Evolutionary conservation across 2,113 vertebrate genomes (phyloP).

Genomic region (Megaceryle maxima): DNA sequence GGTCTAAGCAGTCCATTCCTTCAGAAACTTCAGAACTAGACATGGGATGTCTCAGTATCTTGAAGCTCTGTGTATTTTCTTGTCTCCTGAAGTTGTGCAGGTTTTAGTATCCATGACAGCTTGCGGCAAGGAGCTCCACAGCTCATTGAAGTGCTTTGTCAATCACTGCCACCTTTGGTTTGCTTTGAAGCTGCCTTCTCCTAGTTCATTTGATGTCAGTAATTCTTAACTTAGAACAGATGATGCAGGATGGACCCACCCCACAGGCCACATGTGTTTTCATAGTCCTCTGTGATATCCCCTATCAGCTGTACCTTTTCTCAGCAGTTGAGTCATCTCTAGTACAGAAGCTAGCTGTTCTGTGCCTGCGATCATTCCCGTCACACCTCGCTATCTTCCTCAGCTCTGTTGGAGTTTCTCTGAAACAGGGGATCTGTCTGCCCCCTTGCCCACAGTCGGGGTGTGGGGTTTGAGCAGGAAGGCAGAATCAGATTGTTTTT

Average conservation of each 20-base stretch:
- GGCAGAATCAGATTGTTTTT: background rate
- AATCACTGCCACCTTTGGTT: background rate
- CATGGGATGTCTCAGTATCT: rapidly evolving
- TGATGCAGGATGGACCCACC: no score
- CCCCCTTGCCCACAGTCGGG: background rate
- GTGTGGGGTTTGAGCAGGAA: background rate
- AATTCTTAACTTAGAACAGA: background rate
- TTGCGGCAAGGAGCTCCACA: background rate
- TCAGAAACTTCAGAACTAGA: background rate
- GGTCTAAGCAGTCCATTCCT: background rate
- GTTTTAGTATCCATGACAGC: rapidly evolving
- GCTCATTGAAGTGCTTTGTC: background rate
- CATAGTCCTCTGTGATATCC: background rate
- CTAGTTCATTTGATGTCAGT: background rate
- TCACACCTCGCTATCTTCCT: background rate
- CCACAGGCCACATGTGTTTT: background rate
- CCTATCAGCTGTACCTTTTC: background rate
- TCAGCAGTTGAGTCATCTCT: background rate
- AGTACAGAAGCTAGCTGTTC: background rate
- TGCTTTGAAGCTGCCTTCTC: background rate
- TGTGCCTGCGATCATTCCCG: background rate
- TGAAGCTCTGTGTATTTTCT: background rate
- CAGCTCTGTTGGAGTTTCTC: background rate
- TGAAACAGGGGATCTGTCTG: background rate
- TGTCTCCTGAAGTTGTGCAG: background rate